phyloP scores from a whole-genome alignment of 1,140 invertebrate species.

The Anadara kagoshimensis region DNA sequence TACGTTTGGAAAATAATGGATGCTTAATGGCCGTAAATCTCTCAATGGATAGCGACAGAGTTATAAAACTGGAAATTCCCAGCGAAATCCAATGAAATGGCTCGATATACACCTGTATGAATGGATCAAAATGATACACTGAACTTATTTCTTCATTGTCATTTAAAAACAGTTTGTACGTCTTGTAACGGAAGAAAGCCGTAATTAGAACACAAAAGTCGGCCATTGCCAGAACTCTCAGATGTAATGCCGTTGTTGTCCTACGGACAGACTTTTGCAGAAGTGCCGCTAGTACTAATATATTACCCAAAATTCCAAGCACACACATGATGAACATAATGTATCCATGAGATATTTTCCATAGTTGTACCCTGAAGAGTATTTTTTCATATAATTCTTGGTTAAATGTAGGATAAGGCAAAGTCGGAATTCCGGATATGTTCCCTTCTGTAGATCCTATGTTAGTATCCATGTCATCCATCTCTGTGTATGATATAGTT shows the following conservation, averaged over 20 bases:
- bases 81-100: slow-evolving; percentile 53
- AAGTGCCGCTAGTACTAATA: slow-evolving; percentile 42
- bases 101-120: slow-evolving; percentile 48
- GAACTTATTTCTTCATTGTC: slow-evolving; percentile 30
- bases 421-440: no score
- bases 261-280: slow-evolving; percentile 39
- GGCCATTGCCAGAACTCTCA: slow-evolving; percentile 39
- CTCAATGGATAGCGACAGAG: slow-evolving; percentile 47
- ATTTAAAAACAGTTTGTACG: slow-evolving; percentile 46
- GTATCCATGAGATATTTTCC: slow-evolving; percentile 45
- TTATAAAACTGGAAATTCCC: slow-evolving; percentile 49
- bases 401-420: slow-evolving; percentile 25
- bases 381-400: slow-evolving; percentile 47
- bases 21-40: slow-evolving; percentile 46
- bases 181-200: slow-evolving; percentile 51
- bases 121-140: slow-evolving; percentile 44
- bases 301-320: slow-evolving; percentile 44
- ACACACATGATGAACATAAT: slow-evolving; percentile 41
- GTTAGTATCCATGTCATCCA: no score
- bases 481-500: no score
- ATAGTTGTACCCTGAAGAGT: slow-evolving; percentile 36
- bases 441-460: no score
- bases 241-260: slow-evolving; percentile 41
- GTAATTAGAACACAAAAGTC: slow-evolving; percentile 48
- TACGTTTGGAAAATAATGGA: slow-evolving; percentile 39